These are phyloP conservation scores for Phalacrocorax carbo DNA, from an alignment of 2,113 vertebrate species.

Conservation along the genomic window DNA sequence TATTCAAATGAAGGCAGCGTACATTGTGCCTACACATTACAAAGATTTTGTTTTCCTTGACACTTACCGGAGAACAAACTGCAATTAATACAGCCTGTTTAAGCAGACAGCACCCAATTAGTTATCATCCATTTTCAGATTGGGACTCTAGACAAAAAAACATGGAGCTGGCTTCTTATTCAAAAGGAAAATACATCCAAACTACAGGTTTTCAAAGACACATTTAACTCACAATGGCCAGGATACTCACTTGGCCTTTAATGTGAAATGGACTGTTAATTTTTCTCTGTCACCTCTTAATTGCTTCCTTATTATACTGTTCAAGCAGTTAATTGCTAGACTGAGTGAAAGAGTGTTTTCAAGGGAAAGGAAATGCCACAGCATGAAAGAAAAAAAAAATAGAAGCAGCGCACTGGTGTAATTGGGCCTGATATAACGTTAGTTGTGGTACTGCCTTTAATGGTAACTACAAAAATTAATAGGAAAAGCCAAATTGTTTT, in stretches of 20 bases:
- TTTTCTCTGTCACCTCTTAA: slow-evolving; percentile 88
- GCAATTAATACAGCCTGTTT: slow-evolving; percentile 80
- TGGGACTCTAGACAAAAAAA: slow-evolving; percentile 78
- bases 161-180: slow-evolving; percentile 77
- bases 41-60: slow-evolving; percentile 84
- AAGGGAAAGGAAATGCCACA: slow-evolving; percentile 84
- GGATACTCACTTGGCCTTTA: slow-evolving; percentile 85
- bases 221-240: slow-evolving; percentile 82
- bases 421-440: slow-evolving; percentile 76
- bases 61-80: slow-evolving; percentile 80
- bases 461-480: slow-evolving; percentile 73
- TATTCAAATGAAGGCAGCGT: slow-evolving; percentile 72
- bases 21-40: slow-evolving; percentile 73
- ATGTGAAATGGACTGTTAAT: slow-evolving; percentile 88
- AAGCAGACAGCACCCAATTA: slow-evolving; percentile 82
- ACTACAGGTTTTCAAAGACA: slow-evolving; percentile 83
- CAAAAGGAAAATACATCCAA: slow-evolving; percentile 80
- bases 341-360: slow-evolving; percentile 84
- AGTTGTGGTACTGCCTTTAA: slow-evolving; percentile 72
- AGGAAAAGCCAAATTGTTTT: slow-evolving; percentile 70
- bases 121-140: slow-evolving; percentile 82
- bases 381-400: slow-evolving; percentile 78
- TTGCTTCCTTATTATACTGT: slow-evolving; percentile 87
- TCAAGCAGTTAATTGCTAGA: slow-evolving; percentile 88
- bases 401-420: slow-evolving; percentile 65